Percentiles rank a stretch among this genome's conserved stretches.
phyloP scores from a whole-genome alignment of 2,888 invertebrate species.

The Tuta absoluta region DNA sequence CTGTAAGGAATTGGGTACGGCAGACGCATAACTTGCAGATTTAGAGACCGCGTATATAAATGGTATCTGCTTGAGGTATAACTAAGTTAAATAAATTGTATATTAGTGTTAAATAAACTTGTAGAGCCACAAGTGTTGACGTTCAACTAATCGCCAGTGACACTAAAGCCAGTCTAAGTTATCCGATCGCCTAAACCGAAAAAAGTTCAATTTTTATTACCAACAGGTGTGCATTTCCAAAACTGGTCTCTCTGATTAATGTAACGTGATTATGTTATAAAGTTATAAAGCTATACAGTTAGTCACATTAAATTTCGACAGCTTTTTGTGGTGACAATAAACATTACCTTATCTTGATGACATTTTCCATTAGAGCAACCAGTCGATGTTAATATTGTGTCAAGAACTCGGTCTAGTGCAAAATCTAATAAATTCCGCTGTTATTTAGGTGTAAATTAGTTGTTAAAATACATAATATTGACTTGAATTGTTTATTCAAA shows the following conservation, averaged over 20 bases:
- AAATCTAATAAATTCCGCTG: slow-evolving; percentile 20
- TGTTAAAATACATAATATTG: slow-evolving; percentile 45
- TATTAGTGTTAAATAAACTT: too few relatives aligned
- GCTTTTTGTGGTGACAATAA: slow-evolving; percentile 33
- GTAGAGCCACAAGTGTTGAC: slow-evolving; percentile 35
- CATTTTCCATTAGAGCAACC: slow-evolving; percentile 32
- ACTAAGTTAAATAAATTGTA: too few relatives aligned
- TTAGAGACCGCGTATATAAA: too few relatives aligned
- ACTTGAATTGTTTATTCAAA: not conserved
- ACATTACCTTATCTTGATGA: slow-evolving; percentile 36
- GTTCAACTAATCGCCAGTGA: slow-evolving; percentile 56
- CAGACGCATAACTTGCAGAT: slow-evolving; percentile 6
- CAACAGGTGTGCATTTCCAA: slow-evolving; percentile 29
- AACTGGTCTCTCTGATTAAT: slow-evolving; percentile 32
- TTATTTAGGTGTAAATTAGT: slow-evolving; percentile 24
- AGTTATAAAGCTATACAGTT: slow-evolving; percentile 23
- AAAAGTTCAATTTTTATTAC: slow-evolving; percentile 26
- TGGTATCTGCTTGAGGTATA: too few relatives aligned
- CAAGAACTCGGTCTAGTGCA: slow-evolving; percentile 25
- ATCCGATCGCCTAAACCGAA: slow-evolving; percentile 24
- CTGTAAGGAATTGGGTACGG: not conserved
- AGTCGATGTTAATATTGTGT: slow-evolving; percentile 13
- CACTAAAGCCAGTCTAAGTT: slow-evolving; percentile 51
- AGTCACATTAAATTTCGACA: slow-evolving; percentile 30
- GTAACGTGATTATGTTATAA: slow-evolving; percentile 29